A percentile compares a stretch with the other conserved stretches of the same genome.
Evolutionary conservation across 2,113 vertebrate species (phyloP).

Genomic region (Dicentrarchus labrax): DNA sequence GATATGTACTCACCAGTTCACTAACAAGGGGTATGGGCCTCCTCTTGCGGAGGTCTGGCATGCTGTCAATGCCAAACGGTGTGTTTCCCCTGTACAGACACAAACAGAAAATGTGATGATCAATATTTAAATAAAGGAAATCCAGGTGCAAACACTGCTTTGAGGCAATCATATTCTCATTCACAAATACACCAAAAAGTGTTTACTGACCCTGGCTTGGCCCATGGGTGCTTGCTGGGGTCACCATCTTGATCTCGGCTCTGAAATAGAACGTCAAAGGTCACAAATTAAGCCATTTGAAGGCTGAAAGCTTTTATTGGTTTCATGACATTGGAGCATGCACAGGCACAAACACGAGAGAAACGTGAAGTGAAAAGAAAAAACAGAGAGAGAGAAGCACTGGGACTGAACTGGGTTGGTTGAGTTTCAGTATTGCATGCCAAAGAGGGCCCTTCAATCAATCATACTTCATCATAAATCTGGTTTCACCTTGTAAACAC

Average conservation of each 20-base stretch:
- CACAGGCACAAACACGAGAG: constrained; percentile 27
- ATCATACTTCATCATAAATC: constrained; percentile 31
- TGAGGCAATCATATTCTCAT: neutral
- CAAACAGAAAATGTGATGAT: constrained; percentile 27
- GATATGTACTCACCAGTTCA: constrained; percentile 91
- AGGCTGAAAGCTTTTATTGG: neutral
- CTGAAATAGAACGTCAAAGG: constrained; percentile 74
- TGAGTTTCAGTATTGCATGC: constrained; percentile 77
- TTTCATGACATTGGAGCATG: constrained; percentile 39
- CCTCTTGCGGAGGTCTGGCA: constrained; percentile 94
- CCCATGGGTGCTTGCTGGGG: constrained; percentile 89
- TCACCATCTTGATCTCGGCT: constrained; percentile 87
- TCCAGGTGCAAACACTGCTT: neutral
- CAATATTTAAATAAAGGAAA: neutral
- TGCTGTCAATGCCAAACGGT: constrained; percentile 97
- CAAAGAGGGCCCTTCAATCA: constrained; percentile 32
- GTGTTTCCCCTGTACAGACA: constrained; percentile 84
- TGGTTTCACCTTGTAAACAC: constrained; percentile 41
- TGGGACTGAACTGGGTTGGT: constrained; percentile 59
- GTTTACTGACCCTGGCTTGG: constrained; percentile 91
- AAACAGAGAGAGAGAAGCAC: constrained; percentile 1
- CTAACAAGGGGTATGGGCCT: constrained; percentile 95
- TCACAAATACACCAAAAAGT: constrained; percentile 28
- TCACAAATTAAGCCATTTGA: constrained; percentile 36
- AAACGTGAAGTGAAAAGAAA: constrained; percentile 32